phyloP scores from a whole-genome alignment of 2,888 invertebrate genomes.

The Melangyna quadrimaculata region DNA sequence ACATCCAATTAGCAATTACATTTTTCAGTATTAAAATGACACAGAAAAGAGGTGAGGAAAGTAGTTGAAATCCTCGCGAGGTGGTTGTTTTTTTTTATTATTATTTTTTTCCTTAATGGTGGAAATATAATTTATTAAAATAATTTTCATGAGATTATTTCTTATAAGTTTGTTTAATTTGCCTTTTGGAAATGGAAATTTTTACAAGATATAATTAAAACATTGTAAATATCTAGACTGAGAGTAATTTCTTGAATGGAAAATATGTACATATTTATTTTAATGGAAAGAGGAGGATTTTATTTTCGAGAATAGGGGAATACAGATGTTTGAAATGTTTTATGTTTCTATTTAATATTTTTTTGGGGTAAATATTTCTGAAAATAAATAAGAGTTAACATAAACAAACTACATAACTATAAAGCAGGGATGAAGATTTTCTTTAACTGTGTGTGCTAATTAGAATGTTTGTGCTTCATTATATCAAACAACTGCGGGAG shows the following conservation, averaged over 20 bases:
- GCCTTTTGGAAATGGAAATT: background rate
- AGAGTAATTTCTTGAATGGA: background rate
- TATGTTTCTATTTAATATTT: background rate
- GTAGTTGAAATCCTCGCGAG: conserved; percentile 5
- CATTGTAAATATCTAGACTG: background rate
- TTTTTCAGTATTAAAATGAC: conserved; percentile 26
- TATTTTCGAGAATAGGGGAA: background rate
- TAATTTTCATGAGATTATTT: conserved; percentile 60
- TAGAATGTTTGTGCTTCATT: conserved; percentile 16
- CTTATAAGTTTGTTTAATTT: conserved; percentile 12
- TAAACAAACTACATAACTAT: background rate
- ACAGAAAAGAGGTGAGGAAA: background rate
- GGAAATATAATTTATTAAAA: conserved; percentile 57
- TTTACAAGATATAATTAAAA: background rate
- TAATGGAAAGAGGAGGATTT: background rate
- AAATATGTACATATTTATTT: background rate
- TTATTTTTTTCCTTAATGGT: background rate
- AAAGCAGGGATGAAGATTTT: background rate
- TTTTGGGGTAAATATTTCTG: conserved; percentile 3
- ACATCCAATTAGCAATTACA: conserved; percentile 68
- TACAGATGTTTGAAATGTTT: background rate
- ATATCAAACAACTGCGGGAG: background rate
- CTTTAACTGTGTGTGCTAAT: conserved; percentile 11
- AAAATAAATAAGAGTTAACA: background rate
- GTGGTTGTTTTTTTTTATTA: background rate